Evolutionary conservation across 2,797 vertebrate species (phyloP), one percentile per base, ranked within the genome.

Genomic region (Staurois parvus): DNA sequence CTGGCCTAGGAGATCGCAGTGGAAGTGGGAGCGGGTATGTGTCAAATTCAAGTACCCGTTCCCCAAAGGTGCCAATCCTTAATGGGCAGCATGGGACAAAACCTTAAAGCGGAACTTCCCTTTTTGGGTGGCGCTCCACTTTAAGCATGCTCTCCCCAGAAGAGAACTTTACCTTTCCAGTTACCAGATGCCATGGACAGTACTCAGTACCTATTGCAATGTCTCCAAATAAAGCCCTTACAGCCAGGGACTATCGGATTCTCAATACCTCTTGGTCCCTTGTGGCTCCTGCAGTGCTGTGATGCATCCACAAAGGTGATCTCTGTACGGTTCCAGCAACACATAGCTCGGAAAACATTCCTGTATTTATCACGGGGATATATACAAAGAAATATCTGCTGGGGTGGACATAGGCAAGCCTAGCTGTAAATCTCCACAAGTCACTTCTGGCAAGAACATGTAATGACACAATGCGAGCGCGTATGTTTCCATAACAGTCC

Each of bases 401-500:
- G 59, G 59, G 59, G 8, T 24, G 59, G 59, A 64, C n/a, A 26
- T 11, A 64, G 24, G 59, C 59, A 64, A 64, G 42, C 26, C 64
- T 28, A 5, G n/a, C 32, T 45, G 37, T 78, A 78, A 64, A 76
- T 77, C n/a, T 10, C 59, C 59, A 28, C 64, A 69, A 29, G 77
- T 79, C 77, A 52, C 30, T 30, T 17, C 77, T 78, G 59, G 32
- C 76, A 64, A 40, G 30, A 66, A 8, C 56, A 42, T 24, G 15
- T 17, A 30, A 69, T 79, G 77, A 79, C 66, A 26, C 64, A 69
- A 79, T 69, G 37, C 29, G 9, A n/a, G 67, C 3, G 26, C 40
- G 34, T 12, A 24, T 40, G 76, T 79, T 45, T 68, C 76, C 77
- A 79, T 29, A 69, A 30, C 29, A 32, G 64, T 69, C n/a, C 29